These are phyloP conservation scores for Archaeoteleia sp. DNA, from an alignment of 2,888 invertebrate genomes.

Conservation along the genomic window DNA sequence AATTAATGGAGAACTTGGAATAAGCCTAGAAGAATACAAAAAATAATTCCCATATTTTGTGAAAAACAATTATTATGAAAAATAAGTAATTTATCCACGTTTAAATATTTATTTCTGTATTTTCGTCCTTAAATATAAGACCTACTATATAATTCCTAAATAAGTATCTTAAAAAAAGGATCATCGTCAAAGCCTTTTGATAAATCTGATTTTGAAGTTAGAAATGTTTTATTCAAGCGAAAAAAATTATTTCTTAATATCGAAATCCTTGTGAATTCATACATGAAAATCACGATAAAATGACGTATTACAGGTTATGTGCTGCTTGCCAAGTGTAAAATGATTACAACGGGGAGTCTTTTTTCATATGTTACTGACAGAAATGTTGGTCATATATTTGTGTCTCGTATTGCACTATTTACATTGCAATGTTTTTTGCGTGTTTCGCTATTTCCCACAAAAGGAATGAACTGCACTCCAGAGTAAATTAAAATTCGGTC, in stretches of 20 bases:
- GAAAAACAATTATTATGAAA: too few relatives aligned
- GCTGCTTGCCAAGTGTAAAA: constrained; percentile 7
- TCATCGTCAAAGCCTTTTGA: background rate
- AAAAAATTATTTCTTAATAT: constrained; percentile 13
- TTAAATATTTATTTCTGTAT: too few relatives aligned
- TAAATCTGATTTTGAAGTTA: background rate
- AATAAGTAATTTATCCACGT: too few relatives aligned
- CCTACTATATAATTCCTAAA: too few relatives aligned
- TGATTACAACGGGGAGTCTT: constrained; percentile 7
- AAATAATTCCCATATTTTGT: too few relatives aligned
- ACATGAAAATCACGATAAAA: constrained; percentile 3
- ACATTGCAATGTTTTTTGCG: constrained; percentile 12
- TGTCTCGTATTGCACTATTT: constrained; percentile 12
- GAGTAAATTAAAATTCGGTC: constrained; percentile 36
- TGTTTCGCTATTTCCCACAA: constrained; percentile 13
- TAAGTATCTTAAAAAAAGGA: too few relatives aligned
- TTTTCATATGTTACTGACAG: constrained; percentile 16
- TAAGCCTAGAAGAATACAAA: too few relatives aligned
- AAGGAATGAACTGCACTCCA: constrained; percentile 21
- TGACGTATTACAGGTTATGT: constrained; percentile 16
- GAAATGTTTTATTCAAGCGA: constrained; percentile 14
- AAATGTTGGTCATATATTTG: constrained; percentile 23
- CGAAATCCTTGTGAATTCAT: constrained; percentile 2
- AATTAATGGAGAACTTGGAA: too few relatives aligned
- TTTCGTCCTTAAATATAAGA: too few relatives aligned